Percentiles rank a stretch among this genome's conserved stretches.
Evolutionary conservation across 2,888 invertebrate species (phyloP).

Genomic region (Perdita meconis): DNA sequence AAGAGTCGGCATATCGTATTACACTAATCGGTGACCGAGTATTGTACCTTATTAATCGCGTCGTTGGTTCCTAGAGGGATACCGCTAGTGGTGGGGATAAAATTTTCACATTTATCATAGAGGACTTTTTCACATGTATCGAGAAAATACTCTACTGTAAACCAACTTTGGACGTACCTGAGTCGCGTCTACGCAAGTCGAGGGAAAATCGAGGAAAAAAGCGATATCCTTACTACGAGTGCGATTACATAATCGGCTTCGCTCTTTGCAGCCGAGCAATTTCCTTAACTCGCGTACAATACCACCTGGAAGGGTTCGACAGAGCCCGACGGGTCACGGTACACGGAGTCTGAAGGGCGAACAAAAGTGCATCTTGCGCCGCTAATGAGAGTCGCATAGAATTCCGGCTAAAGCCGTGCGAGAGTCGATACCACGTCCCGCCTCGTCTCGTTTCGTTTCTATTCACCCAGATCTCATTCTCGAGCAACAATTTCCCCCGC

Average conservation of each 20-base stretch:
- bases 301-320: conserved; percentile 23
- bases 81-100: too few species aligned
- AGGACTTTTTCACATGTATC: too few species aligned
- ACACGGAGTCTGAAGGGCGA: conserved; percentile 36
- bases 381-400: conserved; percentile 45
- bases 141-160: too few species aligned
- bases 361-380: conserved; percentile 54
- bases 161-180: background rate
- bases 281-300: conserved; percentile 48
- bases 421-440: conserved; percentile 17
- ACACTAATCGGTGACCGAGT: too few species aligned
- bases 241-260: conserved; percentile 22
- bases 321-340: conserved; percentile 23
- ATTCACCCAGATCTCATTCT: conserved; percentile 53
- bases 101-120: too few species aligned
- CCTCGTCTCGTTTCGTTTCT: conserved; percentile 48
- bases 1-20: too few species aligned
- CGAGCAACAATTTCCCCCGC: conserved; percentile 49
- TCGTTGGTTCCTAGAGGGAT: too few species aligned
- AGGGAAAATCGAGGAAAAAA: background rate
- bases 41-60: too few species aligned
- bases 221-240: conserved; percentile 6
- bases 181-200: background rate
- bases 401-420: conserved; percentile 23
- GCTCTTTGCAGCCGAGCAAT: conserved; percentile 42